A percentile compares a stretch with the other conserved stretches of the same genome.
phyloP scores from a whole-genome alignment of 2,888 invertebrate genomes.

The Netelia inedita region DNA sequence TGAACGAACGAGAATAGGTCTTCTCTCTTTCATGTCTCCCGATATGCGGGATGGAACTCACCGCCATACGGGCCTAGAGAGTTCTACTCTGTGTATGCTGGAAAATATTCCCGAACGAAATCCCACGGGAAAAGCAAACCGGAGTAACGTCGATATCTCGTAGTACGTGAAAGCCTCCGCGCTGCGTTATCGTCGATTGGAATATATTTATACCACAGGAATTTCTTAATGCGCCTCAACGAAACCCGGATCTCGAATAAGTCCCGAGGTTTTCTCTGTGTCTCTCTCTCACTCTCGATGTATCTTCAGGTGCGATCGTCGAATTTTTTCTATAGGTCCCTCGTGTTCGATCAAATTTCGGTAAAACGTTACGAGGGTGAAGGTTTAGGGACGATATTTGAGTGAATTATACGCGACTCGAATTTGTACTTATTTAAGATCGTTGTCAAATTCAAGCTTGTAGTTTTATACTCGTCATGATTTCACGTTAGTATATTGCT shows the following conservation, averaged over 20 bases:
- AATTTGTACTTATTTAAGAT: too few relatives aligned
- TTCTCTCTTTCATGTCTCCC: slow-evolving; percentile 19
- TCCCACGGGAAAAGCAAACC: slow-evolving; percentile 49
- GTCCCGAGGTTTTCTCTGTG: neutral
- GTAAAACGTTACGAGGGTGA: slow-evolving; percentile 2
- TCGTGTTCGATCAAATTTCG: slow-evolving; percentile 8
- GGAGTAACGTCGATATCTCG: slow-evolving; percentile 36
- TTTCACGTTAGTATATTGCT: too few relatives aligned
- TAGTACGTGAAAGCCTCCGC: slow-evolving; percentile 3
- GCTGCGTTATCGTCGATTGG: slow-evolving; percentile 48
- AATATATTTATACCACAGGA: slow-evolving; percentile 33
- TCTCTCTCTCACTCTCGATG: neutral
- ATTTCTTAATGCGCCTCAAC: slow-evolving; percentile 28
- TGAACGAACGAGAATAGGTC: slow-evolving; percentile 31
- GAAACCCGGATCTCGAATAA: neutral
- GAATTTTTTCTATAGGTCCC: slow-evolving; percentile 1
- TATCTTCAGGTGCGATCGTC: slow-evolving; percentile 19
- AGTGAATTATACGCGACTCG: too few relatives aligned
- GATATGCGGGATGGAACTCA: slow-evolving; percentile 5
- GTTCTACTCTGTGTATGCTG: neutral
- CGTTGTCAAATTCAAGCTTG: too few relatives aligned
- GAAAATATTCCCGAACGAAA: slow-evolving; percentile 25
- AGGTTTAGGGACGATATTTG: too few relatives aligned
- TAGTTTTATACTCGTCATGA: too few relatives aligned
- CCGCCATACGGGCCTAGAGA: neutral